These are phyloP conservation scores for Phrynosoma platyrhinos DNA, from an alignment of 2,113 vertebrate genomes.

Conservation along the genomic window DNA sequence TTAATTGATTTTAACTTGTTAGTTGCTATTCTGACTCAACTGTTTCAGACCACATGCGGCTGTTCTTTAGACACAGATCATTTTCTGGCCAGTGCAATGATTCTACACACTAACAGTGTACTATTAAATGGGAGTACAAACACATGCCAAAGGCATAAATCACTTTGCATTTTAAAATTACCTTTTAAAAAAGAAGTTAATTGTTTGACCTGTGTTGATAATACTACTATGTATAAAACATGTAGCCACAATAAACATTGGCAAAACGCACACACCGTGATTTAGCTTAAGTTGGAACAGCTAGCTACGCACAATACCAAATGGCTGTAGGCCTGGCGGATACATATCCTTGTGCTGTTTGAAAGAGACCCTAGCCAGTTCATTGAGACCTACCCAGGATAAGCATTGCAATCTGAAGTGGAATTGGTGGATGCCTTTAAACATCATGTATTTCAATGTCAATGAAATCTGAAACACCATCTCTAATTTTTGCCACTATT, in stretches of 20 bases:
- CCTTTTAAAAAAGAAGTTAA: conserved; percentile 1
- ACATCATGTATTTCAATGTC: not conserved
- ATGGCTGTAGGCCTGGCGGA: not conserved
- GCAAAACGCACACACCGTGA: not conserved
- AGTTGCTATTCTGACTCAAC: not conserved
- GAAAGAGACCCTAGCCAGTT: not conserved
- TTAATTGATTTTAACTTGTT: too few relatives aligned
- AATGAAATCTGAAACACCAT: not conserved
- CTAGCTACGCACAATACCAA: not conserved
- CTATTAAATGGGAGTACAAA: conserved; percentile 6
- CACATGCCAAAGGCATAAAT: conserved; percentile 11
- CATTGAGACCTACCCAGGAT: too few relatives aligned
- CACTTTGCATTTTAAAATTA: not conserved
- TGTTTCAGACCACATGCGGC: not conserved
- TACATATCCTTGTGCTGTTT: not conserved
- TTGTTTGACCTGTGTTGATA: conserved; percentile 18
- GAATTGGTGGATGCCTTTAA: not conserved
- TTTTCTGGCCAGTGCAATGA: not conserved
- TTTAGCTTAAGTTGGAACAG: not conserved
- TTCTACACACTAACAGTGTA: not conserved
- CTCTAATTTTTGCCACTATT: not conserved
- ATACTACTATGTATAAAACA: conserved; percentile 15
- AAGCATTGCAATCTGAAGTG: not conserved
- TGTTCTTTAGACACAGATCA: not conserved
- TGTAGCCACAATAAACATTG: conserved; percentile 5